These are phyloP conservation scores for Gallinago stenura DNA, from an alignment of 2,797 vertebrate genomes.

Conservation along the genomic window DNA sequence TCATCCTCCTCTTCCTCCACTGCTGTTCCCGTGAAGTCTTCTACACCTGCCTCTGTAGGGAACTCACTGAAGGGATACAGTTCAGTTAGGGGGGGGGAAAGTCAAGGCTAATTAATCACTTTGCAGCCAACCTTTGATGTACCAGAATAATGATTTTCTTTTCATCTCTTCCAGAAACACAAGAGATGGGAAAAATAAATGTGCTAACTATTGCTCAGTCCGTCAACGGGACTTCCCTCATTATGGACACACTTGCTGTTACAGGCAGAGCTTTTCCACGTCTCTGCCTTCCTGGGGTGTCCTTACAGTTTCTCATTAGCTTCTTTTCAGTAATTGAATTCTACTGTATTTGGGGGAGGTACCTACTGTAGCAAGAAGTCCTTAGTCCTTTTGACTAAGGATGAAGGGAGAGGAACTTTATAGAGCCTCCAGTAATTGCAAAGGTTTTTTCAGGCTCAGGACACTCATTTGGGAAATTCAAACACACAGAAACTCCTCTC, in stretches of 20 bases:
- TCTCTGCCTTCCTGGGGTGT: neutral
- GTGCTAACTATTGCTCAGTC: neutral
- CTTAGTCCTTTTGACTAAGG: neutral
- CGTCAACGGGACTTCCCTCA: neutral
- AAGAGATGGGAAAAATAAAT: neutral
- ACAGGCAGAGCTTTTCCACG: neutral
- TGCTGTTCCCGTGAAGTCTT: conserved; percentile 85
- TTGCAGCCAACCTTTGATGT: neutral
- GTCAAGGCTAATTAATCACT: neutral
- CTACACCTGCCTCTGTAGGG: conserved; percentile 80
- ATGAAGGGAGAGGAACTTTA: neutral
- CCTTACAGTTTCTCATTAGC: neutral
- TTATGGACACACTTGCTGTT: neutral
- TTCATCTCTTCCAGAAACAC: neutral
- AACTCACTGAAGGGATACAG: conserved; percentile 77
- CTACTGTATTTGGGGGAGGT: neutral
- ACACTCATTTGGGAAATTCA: neutral
- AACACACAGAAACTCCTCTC: neutral
- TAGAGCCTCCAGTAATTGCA: neutral
- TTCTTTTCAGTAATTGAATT: neutral
- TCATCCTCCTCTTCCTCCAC: conserved; percentile 87
- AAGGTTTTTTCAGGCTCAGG: neutral
- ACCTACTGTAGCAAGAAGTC: neutral
- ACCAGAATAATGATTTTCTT: neutral
- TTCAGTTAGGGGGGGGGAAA: neutral